A percentile compares a stretch with the other conserved stretches of the same genome.
Evolutionary conservation across 2,888 invertebrate species (phyloP).

Genomic region (Tenthredo livida): DNA sequence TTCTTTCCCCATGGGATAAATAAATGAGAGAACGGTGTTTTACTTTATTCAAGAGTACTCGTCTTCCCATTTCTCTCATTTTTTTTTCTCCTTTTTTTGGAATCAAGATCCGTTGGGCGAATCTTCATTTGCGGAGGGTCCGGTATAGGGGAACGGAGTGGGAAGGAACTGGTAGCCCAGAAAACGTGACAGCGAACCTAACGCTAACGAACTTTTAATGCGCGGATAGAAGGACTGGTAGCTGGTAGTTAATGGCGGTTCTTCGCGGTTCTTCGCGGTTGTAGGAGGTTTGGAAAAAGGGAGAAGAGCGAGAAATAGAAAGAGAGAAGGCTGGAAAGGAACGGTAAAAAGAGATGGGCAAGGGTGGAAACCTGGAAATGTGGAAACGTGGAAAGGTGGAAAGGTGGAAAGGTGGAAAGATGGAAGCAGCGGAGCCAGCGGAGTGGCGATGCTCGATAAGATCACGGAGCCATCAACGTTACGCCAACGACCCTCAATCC

Average conservation of each 20-base stretch:
- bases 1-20: neutral
- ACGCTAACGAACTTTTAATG: constrained; percentile 45
- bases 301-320: constrained; percentile 38
- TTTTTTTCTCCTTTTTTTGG: neutral
- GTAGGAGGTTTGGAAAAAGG: neutral
- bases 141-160: neutral
- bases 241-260: constrained; percentile 36
- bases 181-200: constrained; percentile 27
- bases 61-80: neutral
- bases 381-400: neutral
- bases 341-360: constrained; percentile 40
- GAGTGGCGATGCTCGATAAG: constrained; percentile 40
- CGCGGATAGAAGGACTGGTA: constrained; percentile 17
- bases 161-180: neutral
- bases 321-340: constrained; percentile 12
- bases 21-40: neutral
- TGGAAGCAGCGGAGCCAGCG: neutral
- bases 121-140: neutral
- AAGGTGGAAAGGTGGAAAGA: neutral
- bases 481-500: constrained; percentile 28
- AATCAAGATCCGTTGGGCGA: neutral
- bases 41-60: neutral
- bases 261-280: neutral
- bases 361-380: neutral
- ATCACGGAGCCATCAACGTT: constrained; percentile 47